Evolutionary conservation across 2,797 vertebrate species (phyloP).

Genomic region (Aselliscus stoliczkanus): DNA sequence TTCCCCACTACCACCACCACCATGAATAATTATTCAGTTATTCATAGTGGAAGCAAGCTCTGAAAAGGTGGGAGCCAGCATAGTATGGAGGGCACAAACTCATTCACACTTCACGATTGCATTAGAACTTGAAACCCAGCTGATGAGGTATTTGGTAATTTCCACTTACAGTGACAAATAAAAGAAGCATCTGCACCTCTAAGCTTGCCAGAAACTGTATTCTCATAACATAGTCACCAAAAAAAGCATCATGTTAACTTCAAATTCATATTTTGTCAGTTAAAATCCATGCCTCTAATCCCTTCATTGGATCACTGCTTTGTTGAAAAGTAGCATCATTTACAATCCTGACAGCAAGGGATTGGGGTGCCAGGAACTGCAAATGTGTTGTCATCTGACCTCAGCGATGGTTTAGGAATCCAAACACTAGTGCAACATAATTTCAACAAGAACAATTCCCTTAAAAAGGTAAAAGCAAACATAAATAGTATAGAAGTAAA

Average conservation of each 20-base stretch:
- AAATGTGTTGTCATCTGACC: slow-evolving; percentile 38
- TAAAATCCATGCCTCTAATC: slow-evolving; percentile 56
- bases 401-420: not conserved
- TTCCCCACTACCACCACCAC: too few species aligned
- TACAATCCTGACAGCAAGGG: slow-evolving; percentile 43
- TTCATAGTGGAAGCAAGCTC: not conserved
- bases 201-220: not conserved
- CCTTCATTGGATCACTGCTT: slow-evolving; percentile 40
- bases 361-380: not conserved
- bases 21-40: not conserved
- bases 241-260: slow-evolving; percentile 35
- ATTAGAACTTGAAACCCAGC: not conserved
- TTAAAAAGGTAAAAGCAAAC: not conserved
- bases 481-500: not conserved
- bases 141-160: not conserved
- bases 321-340: slow-evolving; percentile 59
- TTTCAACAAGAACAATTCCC: not conserved
- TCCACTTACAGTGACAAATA: not conserved
- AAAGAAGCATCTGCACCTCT: not conserved
- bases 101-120: not conserved
- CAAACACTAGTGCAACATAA: not conserved
- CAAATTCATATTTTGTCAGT: slow-evolving; percentile 47
- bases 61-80: not conserved
- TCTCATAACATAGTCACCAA: not conserved
- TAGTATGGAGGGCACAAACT: not conserved